Evolutionary conservation across 2,797 vertebrate genomes (phyloP).

Genomic region (Clarias pachynema): DNA sequence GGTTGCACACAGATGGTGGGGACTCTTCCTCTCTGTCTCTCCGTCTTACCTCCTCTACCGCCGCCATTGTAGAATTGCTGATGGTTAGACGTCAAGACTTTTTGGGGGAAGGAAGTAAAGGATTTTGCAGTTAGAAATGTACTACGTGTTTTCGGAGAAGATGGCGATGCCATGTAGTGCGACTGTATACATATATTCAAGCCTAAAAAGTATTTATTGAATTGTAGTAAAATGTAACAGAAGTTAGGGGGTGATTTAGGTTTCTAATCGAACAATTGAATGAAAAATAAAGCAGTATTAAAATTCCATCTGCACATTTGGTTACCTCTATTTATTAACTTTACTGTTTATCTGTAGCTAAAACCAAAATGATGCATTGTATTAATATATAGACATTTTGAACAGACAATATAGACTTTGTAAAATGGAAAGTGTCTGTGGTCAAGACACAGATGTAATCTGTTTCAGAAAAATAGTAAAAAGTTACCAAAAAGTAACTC

Average conservation of each 20-base stretch:
- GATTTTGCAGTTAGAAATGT: conserved; percentile 73
- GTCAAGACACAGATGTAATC: not conserved
- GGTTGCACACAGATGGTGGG: conserved; percentile 55
- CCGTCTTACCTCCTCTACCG: conserved; percentile 84
- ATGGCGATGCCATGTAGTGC: conserved; percentile 14
- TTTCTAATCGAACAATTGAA: conserved; percentile 27
- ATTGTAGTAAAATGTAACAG: not conserved
- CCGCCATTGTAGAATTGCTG: conserved; percentile 86
- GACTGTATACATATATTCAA: not conserved
- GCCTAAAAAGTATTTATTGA: not conserved
- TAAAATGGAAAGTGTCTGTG: not conserved
- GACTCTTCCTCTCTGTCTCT: conserved; percentile 6
- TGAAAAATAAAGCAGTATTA: conserved; percentile 1
- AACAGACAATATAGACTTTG: not conserved
- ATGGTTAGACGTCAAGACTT: conserved; percentile 84
- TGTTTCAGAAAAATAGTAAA: not conserved
- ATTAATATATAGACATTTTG: not conserved
- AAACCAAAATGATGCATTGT: not conserved
- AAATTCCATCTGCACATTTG: conserved; percentile 46
- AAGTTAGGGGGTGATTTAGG: conserved; percentile 25
- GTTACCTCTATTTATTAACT: conserved; percentile 10
- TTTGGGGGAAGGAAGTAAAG: conserved; percentile 71
- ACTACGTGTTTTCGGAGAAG: not conserved
- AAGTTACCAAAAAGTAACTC: too few relatives aligned
- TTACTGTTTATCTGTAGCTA: conserved; percentile 1